Percentiles rank a stretch among this genome's conserved stretches.
These are phyloP conservation scores for Drosophila tani DNA, from an alignment of 1,140 invertebrate species.

Conservation along the genomic window DNA sequence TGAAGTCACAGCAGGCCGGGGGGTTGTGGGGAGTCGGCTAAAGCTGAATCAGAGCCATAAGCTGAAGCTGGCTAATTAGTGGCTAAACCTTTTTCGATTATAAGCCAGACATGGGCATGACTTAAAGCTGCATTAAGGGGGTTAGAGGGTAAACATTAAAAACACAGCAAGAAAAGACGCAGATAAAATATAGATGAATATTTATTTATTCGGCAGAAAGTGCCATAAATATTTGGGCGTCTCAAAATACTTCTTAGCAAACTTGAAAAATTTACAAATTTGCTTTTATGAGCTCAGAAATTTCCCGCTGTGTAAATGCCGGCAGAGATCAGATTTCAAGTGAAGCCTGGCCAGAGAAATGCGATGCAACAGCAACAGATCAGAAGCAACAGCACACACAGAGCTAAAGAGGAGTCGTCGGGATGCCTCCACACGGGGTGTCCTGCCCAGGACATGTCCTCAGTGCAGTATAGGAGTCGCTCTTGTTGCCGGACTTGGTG, in stretches of 20 bases:
- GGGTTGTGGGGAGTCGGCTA: neutral
- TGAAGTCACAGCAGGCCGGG: constrained; percentile 9
- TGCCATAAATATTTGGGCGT: no score
- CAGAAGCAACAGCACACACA: constrained; percentile 26
- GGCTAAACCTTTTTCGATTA: constrained; percentile 62
- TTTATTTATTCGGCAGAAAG: no score
- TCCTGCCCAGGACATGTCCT: constrained; percentile 34
- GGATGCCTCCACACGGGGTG: neutral
- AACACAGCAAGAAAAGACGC: neutral
- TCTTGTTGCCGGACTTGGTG: constrained; percentile 27
- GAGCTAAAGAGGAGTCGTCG: constrained; percentile 18
- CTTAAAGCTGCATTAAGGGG: constrained; percentile 31
- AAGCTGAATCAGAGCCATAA: constrained; percentile 15
- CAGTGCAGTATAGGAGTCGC: neutral
- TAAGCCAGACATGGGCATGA: constrained; percentile 40
- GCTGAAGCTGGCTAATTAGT: constrained; percentile 60
- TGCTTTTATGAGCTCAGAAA: neutral
- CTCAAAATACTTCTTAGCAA: neutral
- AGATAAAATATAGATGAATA: neutral
- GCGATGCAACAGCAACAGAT: constrained; percentile 50
- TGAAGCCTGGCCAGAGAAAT: constrained; percentile 25
- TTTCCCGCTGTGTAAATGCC: constrained; percentile 15
- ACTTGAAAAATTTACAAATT: no score
- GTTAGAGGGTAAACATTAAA: neutral
- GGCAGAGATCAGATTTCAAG: constrained; percentile 52